Evolutionary conservation across 1,140 invertebrate genomes (phyloP).

Genomic region (Sogatella furcifera): DNA sequence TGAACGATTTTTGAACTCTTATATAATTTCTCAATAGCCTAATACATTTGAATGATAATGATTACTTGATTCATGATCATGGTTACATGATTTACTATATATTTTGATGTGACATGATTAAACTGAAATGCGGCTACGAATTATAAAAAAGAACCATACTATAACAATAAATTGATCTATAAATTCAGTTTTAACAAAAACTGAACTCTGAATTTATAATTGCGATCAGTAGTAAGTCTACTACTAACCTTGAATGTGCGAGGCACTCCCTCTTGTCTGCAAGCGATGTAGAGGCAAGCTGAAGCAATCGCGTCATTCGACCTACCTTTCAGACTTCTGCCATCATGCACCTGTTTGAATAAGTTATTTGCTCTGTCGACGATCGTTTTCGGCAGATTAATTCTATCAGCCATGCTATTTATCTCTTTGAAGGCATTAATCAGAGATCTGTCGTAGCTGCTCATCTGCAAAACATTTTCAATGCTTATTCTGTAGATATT

Average conservation of each 20-base stretch:
- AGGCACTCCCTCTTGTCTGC: constrained; percentile 95
- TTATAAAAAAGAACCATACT: too few species aligned
- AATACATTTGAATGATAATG: too few species aligned
- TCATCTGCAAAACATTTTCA: constrained; percentile 45
- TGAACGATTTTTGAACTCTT: background rate
- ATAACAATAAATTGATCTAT: too few species aligned
- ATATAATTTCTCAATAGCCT: too few species aligned
- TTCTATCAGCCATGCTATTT: constrained; percentile 92
- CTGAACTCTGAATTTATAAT: too few species aligned
- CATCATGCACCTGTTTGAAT: constrained; percentile 98
- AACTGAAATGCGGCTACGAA: too few species aligned
- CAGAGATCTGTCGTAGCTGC: constrained; percentile 85
- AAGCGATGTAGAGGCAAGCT: constrained; percentile 97
- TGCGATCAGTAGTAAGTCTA: too few species aligned
- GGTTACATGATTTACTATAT: too few species aligned
- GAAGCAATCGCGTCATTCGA: constrained; percentile 94
- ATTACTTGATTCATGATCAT: too few species aligned
- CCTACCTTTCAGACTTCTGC: constrained; percentile 84
- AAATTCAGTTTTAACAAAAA: too few species aligned
- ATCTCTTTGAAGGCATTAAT: constrained; percentile 96
- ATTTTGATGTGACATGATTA: too few species aligned
- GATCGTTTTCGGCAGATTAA: constrained; percentile 91
- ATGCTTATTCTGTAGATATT: too few species aligned
- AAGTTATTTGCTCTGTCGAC: constrained; percentile 90
- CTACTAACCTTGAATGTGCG: constrained; percentile 84